Percentiles rank a stretch among this genome's conserved stretches.
Conservation (phyloP, 2,888 invertebrate genomes). For the Pandemis corylana region DNA sequence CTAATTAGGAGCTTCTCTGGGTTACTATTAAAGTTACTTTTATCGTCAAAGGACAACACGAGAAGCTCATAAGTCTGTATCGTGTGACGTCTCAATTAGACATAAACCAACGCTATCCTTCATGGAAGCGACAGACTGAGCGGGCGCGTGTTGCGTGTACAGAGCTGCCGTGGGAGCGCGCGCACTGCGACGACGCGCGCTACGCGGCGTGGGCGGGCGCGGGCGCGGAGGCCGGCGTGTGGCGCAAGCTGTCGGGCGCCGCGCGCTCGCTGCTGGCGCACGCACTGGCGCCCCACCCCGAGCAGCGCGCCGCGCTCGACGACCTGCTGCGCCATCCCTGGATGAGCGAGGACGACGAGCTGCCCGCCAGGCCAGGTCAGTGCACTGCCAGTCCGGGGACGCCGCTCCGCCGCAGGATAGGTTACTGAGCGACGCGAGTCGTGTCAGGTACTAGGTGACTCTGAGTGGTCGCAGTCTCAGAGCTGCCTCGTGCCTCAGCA, state of each 20-base stretch:
- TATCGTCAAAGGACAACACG: too few relatives aligned
- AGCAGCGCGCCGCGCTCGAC: constrained; percentile 86
- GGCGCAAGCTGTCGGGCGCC: constrained; percentile 91
- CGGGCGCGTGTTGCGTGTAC: constrained; percentile 42
- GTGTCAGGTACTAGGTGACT: constrained; percentile 95
- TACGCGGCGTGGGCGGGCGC: constrained; percentile 87
- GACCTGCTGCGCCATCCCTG: constrained; percentile 91
- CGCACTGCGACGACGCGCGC: constrained; percentile 88
- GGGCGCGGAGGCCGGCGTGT: constrained; percentile 80
- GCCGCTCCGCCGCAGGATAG: constrained; percentile 17
- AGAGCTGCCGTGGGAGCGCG: constrained; percentile 98
- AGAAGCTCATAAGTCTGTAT: too few relatives aligned
- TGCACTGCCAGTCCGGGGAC: neutral
- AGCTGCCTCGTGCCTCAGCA: constrained; percentile 83
- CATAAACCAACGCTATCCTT: too few relatives aligned
- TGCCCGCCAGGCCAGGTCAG: constrained; percentile 32
- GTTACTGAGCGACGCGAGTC: constrained; percentile 53
- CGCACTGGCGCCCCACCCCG: constrained; percentile 89
- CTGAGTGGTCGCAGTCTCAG: constrained; percentile 87
- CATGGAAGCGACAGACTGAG: neutral
- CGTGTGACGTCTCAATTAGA: too few relatives aligned
- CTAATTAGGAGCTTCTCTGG: too few relatives aligned
- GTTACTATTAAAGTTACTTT: too few relatives aligned
- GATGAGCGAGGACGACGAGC: constrained; percentile 59
- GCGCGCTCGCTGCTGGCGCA: constrained; percentile 91